A percentile compares a stretch with the other conserved stretches of the same genome.
Evolutionary conservation across 1,140 invertebrate species (phyloP).

Genomic region (Drosophila erecta): DNA sequence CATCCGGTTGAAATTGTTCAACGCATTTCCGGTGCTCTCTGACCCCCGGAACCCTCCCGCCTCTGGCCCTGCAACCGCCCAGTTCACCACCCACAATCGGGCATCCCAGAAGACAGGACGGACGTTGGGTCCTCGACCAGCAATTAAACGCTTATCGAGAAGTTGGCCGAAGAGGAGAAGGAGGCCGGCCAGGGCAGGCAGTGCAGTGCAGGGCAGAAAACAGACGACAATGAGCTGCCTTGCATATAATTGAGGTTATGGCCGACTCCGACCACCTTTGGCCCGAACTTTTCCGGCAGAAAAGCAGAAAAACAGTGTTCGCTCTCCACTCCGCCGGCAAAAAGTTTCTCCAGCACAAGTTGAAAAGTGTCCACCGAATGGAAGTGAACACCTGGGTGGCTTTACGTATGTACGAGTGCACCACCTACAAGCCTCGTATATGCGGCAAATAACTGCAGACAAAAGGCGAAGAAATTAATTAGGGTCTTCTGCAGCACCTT

Average conservation of each 20-base stretch:
- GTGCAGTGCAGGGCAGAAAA: neutral
- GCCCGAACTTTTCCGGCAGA: conserved; percentile 31
- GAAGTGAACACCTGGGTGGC: conserved; percentile 12
- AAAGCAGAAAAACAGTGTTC: conserved; percentile 24
- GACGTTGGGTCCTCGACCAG: conserved; percentile 60
- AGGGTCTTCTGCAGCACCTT: conserved; percentile 26
- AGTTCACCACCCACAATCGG: conserved; percentile 1
- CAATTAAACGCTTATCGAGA: conserved; percentile 80
- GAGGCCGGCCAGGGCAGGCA: neutral
- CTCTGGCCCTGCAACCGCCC: too few relatives aligned
- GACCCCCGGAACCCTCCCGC: neutral
- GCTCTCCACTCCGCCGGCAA: conserved; percentile 7
- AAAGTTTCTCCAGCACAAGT: conserved; percentile 45
- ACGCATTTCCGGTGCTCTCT: conserved; percentile 61
- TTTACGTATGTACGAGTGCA: neutral
- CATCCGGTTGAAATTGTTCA: conserved; percentile 75
- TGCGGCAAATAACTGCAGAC: conserved; percentile 53
- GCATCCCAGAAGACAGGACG: conserved; percentile 30
- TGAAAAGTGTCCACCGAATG: conserved; percentile 50
- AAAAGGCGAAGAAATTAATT: conserved; percentile 60
- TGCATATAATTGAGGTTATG: conserved; percentile 72
- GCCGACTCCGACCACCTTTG: conserved; percentile 47
- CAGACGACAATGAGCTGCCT: conserved; percentile 50
- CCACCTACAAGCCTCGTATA: conserved; percentile 11
- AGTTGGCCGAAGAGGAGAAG: conserved; percentile 49